A percentile compares a stretch with the other conserved stretches of the same genome.
These are phyloP conservation scores for Metellina segmentata DNA, from an alignment of 2,888 invertebrate genomes.

Conservation along the genomic window DNA sequence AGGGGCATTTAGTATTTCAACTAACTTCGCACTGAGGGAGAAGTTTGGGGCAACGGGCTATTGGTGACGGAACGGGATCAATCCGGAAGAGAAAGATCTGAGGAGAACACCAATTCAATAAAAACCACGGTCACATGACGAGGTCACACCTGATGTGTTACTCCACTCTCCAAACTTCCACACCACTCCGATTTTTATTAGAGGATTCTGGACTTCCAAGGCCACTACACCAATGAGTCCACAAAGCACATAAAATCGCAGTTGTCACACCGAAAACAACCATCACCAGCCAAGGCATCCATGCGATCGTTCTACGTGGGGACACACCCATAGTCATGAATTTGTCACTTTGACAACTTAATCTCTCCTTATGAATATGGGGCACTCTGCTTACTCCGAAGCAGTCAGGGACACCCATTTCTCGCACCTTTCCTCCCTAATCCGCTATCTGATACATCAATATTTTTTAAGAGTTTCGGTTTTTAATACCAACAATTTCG, in stretches of 20 bases:
- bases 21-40: too few relatives aligned
- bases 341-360: conserved; percentile 54
- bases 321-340: conserved; percentile 64
- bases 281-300: not conserved
- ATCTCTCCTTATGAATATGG: conserved; percentile 59
- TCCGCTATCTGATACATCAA: conserved; percentile 60
- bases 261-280: not conserved
- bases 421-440: conserved; percentile 67
- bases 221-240: too few relatives aligned
- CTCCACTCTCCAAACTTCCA: too few relatives aligned
- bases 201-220: too few relatives aligned
- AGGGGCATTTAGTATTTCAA: too few relatives aligned
- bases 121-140: too few relatives aligned
- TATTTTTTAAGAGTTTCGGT: conserved; percentile 63
- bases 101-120: too few relatives aligned
- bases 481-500: conserved; percentile 55
- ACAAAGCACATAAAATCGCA: not conserved
- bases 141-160: too few relatives aligned
- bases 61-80: too few relatives aligned
- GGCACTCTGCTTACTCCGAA: conserved; percentile 64
- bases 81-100: too few relatives aligned
- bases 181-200: too few relatives aligned
- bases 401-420: conserved; percentile 56
- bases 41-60: too few relatives aligned
- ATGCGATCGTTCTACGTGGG: conserved; percentile 31